These are phyloP conservation scores for Lycocorax pyrrhopterus DNA, from an alignment of 2,113 vertebrate species.

Conservation along the genomic window DNA sequence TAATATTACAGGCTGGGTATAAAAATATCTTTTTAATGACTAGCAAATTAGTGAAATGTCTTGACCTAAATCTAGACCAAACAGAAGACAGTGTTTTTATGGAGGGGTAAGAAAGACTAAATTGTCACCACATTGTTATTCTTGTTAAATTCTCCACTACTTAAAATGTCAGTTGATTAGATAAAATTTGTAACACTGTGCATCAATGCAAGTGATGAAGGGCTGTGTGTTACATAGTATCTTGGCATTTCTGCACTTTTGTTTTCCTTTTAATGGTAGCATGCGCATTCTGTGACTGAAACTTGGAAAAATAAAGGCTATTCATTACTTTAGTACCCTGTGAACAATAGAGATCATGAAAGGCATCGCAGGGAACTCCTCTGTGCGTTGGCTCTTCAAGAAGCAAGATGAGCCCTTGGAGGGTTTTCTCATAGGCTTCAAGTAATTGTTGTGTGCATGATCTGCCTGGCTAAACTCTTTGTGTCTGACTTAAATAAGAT, in stretches of 20 bases:
- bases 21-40: conserved; percentile 90
- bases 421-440: conserved; percentile 37
- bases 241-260: conserved; percentile 56
- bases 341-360: conserved; percentile 51
- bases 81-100: conserved; percentile 79
- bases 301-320: conserved; percentile 55
- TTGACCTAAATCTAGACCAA: conserved; percentile 82
- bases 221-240: conserved; percentile 24
- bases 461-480: conserved; percentile 43
- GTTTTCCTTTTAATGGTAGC: conserved; percentile 60
- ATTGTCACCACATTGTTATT: conserved; percentile 77
- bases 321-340: conserved; percentile 51
- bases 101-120: conserved; percentile 63
- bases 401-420: conserved; percentile 15
- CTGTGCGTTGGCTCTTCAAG: conserved; percentile 32
- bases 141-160: conserved; percentile 70
- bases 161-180: conserved; percentile 73
- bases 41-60: conserved; percentile 84
- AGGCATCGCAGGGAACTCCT: conserved; percentile 45
- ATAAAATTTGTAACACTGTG: conserved; percentile 65
- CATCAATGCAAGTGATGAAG: conserved; percentile 58
- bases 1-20: conserved; percentile 86
- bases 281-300: not conserved
- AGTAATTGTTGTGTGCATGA: conserved; percentile 51
- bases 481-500: conserved; percentile 22